phyloP scores from a whole-genome alignment of 2,797 vertebrate genomes.

The Paguma larvata region DNA sequence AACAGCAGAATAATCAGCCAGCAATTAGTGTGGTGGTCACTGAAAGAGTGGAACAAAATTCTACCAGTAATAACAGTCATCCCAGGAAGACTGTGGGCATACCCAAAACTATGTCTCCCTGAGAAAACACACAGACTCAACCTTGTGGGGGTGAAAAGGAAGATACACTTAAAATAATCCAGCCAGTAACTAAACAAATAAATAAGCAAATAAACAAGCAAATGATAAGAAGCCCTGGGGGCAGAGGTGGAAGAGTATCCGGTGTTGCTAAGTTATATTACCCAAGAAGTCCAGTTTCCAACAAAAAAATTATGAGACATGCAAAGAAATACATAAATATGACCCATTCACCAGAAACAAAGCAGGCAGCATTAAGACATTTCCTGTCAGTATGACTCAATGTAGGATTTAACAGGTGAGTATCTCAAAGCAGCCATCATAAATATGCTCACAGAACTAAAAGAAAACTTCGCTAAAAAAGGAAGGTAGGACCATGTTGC shows the following conservation, averaged over 20 bases:
- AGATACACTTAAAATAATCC: background rate
- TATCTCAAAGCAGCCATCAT: background rate
- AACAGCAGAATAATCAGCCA: constrained; percentile 37
- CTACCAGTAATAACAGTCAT: background rate
- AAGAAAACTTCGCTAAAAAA: background rate
- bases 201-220: background rate
- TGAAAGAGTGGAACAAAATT: background rate
- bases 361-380: background rate
- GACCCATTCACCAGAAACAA: background rate
- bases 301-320: background rate
- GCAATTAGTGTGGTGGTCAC: background rate
- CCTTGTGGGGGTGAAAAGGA: background rate
- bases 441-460: background rate
- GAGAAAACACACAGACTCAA: background rate
- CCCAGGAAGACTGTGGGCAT: background rate
- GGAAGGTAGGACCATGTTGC: background rate
- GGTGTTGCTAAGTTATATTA: background rate
- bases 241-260: background rate
- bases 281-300: background rate
- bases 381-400: background rate
- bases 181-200: background rate
- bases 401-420: background rate
- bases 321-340: constrained; percentile 37
- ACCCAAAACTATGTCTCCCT: background rate
- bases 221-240: background rate